Percentiles rank a stretch among this genome's conserved stretches.
Evolutionary conservation across 1,140 invertebrate genomes (phyloP).

Genomic region (Drosophila melanica): DNA sequence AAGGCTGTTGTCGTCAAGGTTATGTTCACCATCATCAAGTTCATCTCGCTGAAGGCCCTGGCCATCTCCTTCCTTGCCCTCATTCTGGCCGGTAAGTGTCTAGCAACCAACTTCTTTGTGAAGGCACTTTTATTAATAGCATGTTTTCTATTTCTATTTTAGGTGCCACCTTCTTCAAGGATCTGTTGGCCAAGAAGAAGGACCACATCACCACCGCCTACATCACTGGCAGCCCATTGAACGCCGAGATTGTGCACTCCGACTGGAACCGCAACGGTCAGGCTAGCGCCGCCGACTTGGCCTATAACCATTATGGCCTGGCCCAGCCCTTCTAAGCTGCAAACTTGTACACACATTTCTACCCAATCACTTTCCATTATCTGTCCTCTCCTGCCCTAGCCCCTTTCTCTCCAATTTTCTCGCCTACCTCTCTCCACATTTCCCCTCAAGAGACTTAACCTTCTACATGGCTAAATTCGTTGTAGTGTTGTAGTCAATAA

Average conservation of each 20-base stretch:
- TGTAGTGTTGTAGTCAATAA: slow-evolving; percentile 74
- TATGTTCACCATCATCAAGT: slow-evolving; percentile 86
- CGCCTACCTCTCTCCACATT: slow-evolving; percentile 9
- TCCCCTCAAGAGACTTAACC: slow-evolving; percentile 49
- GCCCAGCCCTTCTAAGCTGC: slow-evolving; percentile 78
- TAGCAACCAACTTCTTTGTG: slow-evolving; percentile 55
- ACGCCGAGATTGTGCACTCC: slow-evolving; percentile 83
- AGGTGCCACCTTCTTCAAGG: slow-evolving; percentile 84
- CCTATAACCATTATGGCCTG: slow-evolving; percentile 83
- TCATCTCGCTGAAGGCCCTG: slow-evolving; percentile 88
- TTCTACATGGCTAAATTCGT: slow-evolving; percentile 71
- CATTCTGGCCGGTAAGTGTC: slow-evolving; percentile 84
- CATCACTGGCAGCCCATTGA: slow-evolving; percentile 83
- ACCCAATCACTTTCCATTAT: slow-evolving; percentile 20
- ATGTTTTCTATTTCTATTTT: background rate
- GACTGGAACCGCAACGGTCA: slow-evolving; percentile 84
- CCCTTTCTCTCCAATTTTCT: slow-evolving; percentile 1
- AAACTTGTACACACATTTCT: slow-evolving; percentile 11
- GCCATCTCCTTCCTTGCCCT: slow-evolving; percentile 87
- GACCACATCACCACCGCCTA: slow-evolving; percentile 84
- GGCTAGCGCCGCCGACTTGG: slow-evolving; percentile 75
- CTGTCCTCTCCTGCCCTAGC: slow-evolving; percentile 29
- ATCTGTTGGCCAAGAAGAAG: slow-evolving; percentile 83
- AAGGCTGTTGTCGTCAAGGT: slow-evolving; percentile 87
- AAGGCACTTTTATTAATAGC: background rate